Conservation (phyloP, 2,888 invertebrate genomes). For the Ditula angustiorana region DNA sequence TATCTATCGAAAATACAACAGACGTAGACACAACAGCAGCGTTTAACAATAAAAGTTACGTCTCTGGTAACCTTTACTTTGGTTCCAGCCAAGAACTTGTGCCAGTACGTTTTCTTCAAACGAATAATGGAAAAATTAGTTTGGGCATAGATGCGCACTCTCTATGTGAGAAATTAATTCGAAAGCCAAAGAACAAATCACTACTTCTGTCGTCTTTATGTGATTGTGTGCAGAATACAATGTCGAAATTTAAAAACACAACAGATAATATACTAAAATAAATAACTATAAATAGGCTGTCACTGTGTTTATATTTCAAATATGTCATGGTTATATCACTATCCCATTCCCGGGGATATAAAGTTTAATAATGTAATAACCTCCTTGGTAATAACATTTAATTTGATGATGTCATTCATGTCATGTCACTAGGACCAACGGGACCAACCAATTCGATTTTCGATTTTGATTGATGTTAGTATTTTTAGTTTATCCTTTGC, state of each 20-base stretch:
- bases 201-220: slow-evolving; percentile 49
- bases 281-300: not conserved
- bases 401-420: too few species aligned
- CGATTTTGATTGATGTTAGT: too few species aligned
- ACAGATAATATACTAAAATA: not conserved
- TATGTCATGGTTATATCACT: too few species aligned
- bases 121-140: slow-evolving; percentile 49
- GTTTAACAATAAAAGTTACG: not conserved
- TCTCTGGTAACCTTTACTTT: slow-evolving; percentile 51
- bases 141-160: slow-evolving; percentile 52
- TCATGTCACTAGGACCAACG: too few species aligned
- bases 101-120: slow-evolving; percentile 56
- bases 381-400: too few species aligned
- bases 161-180: slow-evolving; percentile 48
- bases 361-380: too few species aligned
- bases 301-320: not conserved
- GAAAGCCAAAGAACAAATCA: slow-evolving; percentile 35
- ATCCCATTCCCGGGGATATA: too few species aligned
- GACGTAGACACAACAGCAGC: not conserved
- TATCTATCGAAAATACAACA: not conserved
- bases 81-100: slow-evolving; percentile 48
- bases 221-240: slow-evolving; percentile 46
- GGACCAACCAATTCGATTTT: too few species aligned
- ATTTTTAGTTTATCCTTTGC: too few species aligned
- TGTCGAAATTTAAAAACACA: slow-evolving; percentile 32